Evolutionary conservation across 2,113 vertebrate species (phyloP), one percentile per base, ranked within the genome.

Genomic region (Indicator maculatus): DNA sequence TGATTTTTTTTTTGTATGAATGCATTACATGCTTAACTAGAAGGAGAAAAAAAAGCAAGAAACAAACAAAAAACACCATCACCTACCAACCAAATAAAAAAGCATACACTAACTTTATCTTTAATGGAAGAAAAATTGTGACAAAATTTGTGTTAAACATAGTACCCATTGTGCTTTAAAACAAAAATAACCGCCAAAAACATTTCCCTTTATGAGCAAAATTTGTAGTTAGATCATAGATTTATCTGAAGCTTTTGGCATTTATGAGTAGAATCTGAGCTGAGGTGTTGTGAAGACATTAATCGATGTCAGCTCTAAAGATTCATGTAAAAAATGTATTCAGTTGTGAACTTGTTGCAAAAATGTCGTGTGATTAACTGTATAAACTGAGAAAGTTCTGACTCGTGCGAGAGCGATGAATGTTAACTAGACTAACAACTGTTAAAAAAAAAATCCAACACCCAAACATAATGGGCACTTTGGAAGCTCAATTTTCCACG

Each of bases 371-470:
- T 96, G 93, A 95, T 96, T 67, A 92, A 65, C 63, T 87, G 65
- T 91, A 95, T 96, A 94, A 97, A 97, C 76, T 83, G 88, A 94
- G 89, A 95, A 96, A 94, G 39, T 76, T 94, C 90, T 96, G 83
- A 70, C 77, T 90, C 80, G 90, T 85, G 55, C 33, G 90, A 96
- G 86, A 89, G 87, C 52, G 88, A 50, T 91, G 75, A 81, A 71
- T 95, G 79, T 93, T 96, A 96, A 96, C 96, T 90, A 96, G 94
- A 89, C 58, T 88, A 93, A 91, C 75, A 85, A 97, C 92, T 83
- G 61, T 87, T 56, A 11, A 39, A 84, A 91, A 85, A 93, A 88
- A 91, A 95, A 91, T 74, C 56, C 75, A 85, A 80, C 75, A 66
- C 60, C 59, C 71, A 85, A 94, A 83, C 0, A 1, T 58, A 73